Evolutionary conservation across 2,888 invertebrate species (phyloP).

Genomic region (Nephrocerus scutellatus): DNA sequence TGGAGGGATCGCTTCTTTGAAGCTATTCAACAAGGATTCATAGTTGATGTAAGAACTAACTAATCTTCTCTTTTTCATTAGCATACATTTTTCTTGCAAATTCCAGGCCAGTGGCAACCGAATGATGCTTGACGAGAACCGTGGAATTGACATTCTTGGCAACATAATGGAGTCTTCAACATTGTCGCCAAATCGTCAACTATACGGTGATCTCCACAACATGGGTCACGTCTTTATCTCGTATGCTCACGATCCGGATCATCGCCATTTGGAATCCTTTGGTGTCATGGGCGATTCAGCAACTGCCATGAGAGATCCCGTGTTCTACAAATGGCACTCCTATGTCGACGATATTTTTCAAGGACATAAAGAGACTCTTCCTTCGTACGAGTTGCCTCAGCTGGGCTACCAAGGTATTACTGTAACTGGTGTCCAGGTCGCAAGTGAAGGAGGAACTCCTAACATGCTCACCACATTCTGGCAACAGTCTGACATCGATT

Average conservation of each 20-base stretch:
- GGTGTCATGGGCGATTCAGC: slow-evolving; percentile 78
- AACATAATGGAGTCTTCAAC: slow-evolving; percentile 71
- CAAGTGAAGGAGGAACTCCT: slow-evolving; percentile 49
- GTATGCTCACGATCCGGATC: slow-evolving; percentile 73
- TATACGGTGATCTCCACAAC: slow-evolving; percentile 78
- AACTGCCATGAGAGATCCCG: slow-evolving; percentile 80
- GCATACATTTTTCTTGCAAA: no score
- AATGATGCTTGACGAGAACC: slow-evolving; percentile 55
- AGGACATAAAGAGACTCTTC: slow-evolving; percentile 63
- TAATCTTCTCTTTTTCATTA: no score
- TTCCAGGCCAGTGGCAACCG: slow-evolving; percentile 54
- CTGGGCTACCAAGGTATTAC: slow-evolving; percentile 50
- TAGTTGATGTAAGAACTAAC: slow-evolving; percentile 54
- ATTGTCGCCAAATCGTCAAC: slow-evolving; percentile 59
- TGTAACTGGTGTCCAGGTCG: slow-evolving; percentile 53
- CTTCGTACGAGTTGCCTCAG: slow-evolving; percentile 53
- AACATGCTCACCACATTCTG: slow-evolving; percentile 66
- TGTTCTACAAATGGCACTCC: slow-evolving; percentile 81
- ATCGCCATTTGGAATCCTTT: slow-evolving; percentile 62
- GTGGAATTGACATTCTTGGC: slow-evolving; percentile 71
- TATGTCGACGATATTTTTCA: slow-evolving; percentile 72
- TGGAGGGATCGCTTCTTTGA: slow-evolving; percentile 69
- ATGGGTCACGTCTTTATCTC: slow-evolving; percentile 73
- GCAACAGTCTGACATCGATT: slow-evolving; percentile 71
- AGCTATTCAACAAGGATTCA: slow-evolving; percentile 60